Base-by-base conservation (phyloP, 1,140 invertebrate genomes). In the Apolygus lucorum region DNA sequence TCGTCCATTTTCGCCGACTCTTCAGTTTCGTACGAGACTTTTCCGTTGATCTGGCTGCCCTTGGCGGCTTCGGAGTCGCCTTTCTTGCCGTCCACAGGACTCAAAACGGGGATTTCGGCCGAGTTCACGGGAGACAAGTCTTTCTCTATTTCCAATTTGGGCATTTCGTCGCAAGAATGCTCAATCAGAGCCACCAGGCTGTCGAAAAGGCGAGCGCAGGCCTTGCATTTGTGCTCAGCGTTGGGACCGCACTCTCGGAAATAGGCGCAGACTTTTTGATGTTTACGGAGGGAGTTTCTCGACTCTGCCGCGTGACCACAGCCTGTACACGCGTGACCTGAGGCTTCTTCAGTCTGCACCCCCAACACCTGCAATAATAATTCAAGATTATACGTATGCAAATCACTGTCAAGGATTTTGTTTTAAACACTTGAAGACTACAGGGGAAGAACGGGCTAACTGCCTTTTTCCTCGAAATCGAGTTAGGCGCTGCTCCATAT, bases 91-190 rank as follows among this genome's bases (percentile, higher is more conserved):
- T 4, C 8, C 8, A 59, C 69, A 22, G 69, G 69, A 27, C 63
- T 52, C 24, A 71, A 49, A 52, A 71, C 67, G 27, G 70, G 70
- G 4, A 71, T 71, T 63, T 71, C 70, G 1, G 29, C 17, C 4
- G 42, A 66, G n/a, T 68, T 28, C 0, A 67, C 65, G 14, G 70
- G 70, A 1, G 26, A 34, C 8, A 64, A 2, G 28, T 68, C 62
- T 25, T 68, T 52, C 52, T 71, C 70, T 4, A 71, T 71, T 63
- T 71, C 70, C 14, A 71, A 52, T 28, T 54, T 71, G 28, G 70
- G 70, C 70, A 71, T 71, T 63, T 71, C 64, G 63, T 64, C 28
- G 64, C 64, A 66, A 1, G 64, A 66, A 34, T 66, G 64, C 34
- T 66, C 64, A 4, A 66, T 66, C 1, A 66, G 29, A 13, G 64